phyloP scores from a whole-genome alignment of 1,140 invertebrate genomes.

The Cotesia typhae region DNA sequence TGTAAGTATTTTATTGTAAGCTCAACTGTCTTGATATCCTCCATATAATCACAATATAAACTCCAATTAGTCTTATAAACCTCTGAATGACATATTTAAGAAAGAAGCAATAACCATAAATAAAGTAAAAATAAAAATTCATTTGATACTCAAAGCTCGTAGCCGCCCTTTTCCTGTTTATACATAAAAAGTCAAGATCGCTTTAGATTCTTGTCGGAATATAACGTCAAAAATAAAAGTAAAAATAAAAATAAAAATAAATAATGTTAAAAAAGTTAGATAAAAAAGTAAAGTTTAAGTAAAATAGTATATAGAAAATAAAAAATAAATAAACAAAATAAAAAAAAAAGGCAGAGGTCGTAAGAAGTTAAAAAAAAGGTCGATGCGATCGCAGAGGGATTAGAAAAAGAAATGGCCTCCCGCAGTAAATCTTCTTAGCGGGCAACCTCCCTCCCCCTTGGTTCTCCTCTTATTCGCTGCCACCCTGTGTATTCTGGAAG shows the following conservation, averaged over 20 bases:
- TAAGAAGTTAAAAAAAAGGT: constrained; percentile 23
- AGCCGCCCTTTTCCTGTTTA: background rate
- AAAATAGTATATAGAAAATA: constrained; percentile 6
- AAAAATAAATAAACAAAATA: constrained; percentile 6
- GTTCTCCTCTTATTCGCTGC: constrained; percentile 1
- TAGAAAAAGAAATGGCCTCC: constrained; percentile 40
- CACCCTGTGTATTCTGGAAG: background rate
- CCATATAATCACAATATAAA: too few species aligned
- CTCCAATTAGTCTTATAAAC: too few species aligned
- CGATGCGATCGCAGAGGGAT: constrained; percentile 38
- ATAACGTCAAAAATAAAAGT: too few species aligned
- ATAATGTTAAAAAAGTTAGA: background rate
- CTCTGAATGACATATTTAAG: too few species aligned
- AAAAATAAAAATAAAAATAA: background rate
- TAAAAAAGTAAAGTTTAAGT: constrained; percentile 15
- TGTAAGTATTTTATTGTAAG: too few species aligned
- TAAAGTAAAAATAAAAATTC: too few species aligned
- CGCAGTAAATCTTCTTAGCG: constrained; percentile 38
- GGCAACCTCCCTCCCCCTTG: constrained; percentile 3
- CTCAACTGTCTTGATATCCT: too few species aligned
- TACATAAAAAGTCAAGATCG: constrained; percentile 1
- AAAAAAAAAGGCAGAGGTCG: background rate
- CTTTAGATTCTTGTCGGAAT: background rate
- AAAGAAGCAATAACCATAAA: too few species aligned
- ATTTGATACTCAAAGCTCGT: too few species aligned